These are phyloP conservation scores for Sinella curviseta DNA, from an alignment of 1,140 invertebrate species.

Conservation along the genomic window DNA sequence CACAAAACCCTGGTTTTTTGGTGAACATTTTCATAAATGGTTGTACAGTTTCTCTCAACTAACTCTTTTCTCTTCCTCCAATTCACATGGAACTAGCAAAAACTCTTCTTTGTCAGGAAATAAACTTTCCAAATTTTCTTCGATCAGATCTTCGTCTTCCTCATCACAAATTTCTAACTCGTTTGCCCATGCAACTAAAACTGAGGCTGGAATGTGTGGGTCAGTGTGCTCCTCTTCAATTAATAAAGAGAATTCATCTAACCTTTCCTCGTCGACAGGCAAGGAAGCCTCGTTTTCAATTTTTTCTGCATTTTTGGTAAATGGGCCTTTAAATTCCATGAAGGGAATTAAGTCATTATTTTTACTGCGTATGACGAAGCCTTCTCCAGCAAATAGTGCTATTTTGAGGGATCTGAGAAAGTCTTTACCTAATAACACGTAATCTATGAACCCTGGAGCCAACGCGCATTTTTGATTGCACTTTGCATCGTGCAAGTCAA, in stretches of 20 bases:
- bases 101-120: not conserved
- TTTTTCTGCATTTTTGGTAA: not conserved
- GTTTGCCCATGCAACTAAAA: not conserved
- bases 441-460: not conserved
- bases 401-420: not conserved
- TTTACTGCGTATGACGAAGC: not conserved
- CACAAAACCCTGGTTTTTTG: not conserved
- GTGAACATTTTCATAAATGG: constrained; percentile 35
- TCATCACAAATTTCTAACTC: not conserved
- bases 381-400: not conserved
- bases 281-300: not conserved
- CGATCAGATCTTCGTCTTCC: not conserved
- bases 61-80: not conserved
- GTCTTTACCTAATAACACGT: not conserved
- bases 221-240: not conserved
- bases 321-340: not conserved
- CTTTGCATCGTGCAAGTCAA: not conserved
- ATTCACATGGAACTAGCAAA: not conserved
- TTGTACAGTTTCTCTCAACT: not conserved
- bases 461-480: not conserved
- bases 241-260: not conserved
- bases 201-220: not conserved
- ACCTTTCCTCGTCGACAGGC: not conserved
- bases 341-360: too few relatives aligned
- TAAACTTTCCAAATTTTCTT: not conserved